A percentile compares a stretch with the other conserved stretches of the same genome.
phyloP scores from a whole-genome alignment of 2,888 invertebrate genomes.

The Tanytarsus gracilentus region DNA sequence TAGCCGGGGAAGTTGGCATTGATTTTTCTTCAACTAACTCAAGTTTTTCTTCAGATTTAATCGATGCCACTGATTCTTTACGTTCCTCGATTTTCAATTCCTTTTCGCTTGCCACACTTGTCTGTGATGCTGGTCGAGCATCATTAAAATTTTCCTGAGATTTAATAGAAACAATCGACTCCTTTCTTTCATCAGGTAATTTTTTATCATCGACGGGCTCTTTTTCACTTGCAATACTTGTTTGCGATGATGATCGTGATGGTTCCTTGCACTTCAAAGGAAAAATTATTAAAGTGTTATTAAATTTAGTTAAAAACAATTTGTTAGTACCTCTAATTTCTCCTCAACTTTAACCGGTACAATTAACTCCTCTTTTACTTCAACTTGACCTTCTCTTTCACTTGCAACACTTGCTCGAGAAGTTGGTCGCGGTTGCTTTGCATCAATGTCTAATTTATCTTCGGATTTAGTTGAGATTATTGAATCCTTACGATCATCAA shows the following conservation, averaged over 20 bases:
- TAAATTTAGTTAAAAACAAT: too few species aligned
- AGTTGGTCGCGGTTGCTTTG: slow-evolving; percentile 29
- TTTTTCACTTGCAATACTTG: slow-evolving; percentile 18
- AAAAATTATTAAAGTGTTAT: too few species aligned
- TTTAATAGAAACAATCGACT: not conserved
- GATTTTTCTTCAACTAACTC: slow-evolving; percentile 17
- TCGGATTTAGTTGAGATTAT: not conserved
- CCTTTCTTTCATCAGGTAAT: not conserved
- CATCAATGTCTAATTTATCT: not conserved
- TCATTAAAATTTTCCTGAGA: not conserved
- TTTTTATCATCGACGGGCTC: not conserved
- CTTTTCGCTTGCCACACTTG: slow-evolving; percentile 30
- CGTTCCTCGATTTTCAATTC: not conserved
- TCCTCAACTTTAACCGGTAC: not conserved
- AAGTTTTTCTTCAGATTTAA: slow-evolving; percentile 17
- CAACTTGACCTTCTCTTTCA: slow-evolving; percentile 28
- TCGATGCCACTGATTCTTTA: slow-evolving; percentile 11
- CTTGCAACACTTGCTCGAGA: slow-evolving; percentile 30
- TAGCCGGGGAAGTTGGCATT: slow-evolving; percentile 29
- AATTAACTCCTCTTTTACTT: slow-evolving; percentile 5
- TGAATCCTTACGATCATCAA: slow-evolving; percentile 13
- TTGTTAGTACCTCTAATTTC: not conserved
- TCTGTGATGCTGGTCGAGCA: slow-evolving; percentile 29
- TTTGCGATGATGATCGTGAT: slow-evolving; percentile 16
- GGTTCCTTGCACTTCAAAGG: too few species aligned